phyloP scores from a whole-genome alignment of 2,113 vertebrate species.

The Scopus umbretta region DNA sequence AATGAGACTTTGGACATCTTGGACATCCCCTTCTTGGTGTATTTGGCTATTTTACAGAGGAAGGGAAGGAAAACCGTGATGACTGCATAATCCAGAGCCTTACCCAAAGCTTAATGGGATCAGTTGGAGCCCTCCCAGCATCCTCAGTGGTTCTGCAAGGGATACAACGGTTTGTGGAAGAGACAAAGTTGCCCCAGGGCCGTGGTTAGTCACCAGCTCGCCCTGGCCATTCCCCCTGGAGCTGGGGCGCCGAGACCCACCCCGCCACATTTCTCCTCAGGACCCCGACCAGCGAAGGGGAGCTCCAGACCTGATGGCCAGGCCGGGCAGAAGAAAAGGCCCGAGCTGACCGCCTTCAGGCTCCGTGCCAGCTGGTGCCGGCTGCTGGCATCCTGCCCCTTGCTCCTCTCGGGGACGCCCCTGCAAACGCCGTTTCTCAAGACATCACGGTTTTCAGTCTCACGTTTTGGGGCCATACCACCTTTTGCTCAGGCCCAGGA shows the following conservation, averaged over 20 bases:
- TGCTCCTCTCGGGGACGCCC: neutral
- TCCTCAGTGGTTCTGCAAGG: neutral
- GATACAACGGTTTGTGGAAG: neutral
- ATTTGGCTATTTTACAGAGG: neutral
- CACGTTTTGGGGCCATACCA: fast-evolving
- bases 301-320: neutral
- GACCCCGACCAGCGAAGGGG: too few relatives aligned
- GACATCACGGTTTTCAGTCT: fast-evolving
- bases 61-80: neutral
- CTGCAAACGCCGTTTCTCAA: neutral
- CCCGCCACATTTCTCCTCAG: neutral
- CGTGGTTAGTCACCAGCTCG: fast-evolving
- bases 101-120: too few relatives aligned
- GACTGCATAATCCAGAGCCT: neutral
- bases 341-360: neutral
- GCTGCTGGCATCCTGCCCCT: neutral
- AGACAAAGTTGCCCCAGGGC: neutral
- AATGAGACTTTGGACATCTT: neutral
- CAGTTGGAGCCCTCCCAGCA: neutral
- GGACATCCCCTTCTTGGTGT: neutral
- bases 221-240: neutral
- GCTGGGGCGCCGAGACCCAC: neutral
- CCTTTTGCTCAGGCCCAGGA: neutral
- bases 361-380: fast-evolving
- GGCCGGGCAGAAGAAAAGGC: neutral